A percentile compares a stretch with the other conserved stretches of the same genome.
Conservation (phyloP, 1,140 invertebrate genomes). For the Eumeta japonica region DNA sequence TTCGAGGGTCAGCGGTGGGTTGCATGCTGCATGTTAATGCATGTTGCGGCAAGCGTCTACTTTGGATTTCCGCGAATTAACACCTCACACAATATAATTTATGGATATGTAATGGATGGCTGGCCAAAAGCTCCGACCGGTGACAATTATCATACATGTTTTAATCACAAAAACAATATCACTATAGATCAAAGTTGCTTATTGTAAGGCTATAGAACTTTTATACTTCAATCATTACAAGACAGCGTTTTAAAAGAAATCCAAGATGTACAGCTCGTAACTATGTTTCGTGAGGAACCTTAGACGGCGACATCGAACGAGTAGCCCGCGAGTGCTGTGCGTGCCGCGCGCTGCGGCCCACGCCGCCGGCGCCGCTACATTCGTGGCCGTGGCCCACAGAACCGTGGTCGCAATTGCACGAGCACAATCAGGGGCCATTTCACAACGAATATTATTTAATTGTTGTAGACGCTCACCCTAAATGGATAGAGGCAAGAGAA, state of each 20-base stretch:
- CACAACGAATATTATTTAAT: slow-evolving; percentile 36
- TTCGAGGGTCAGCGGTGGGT: too few relatives aligned
- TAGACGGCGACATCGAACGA: slow-evolving; percentile 47
- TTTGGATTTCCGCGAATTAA: too few relatives aligned
- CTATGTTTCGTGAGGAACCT: slow-evolving; percentile 53
- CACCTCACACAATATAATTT: too few relatives aligned
- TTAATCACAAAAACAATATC: slow-evolving; percentile 11
- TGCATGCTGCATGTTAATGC: too few relatives aligned
- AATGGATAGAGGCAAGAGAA: slow-evolving; percentile 37
- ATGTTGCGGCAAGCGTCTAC: too few relatives aligned
- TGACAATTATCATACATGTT: too few relatives aligned
- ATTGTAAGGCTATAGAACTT: slow-evolving; percentile 21
- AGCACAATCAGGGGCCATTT: slow-evolving; percentile 51
- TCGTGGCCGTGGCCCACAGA: slow-evolving; percentile 14
- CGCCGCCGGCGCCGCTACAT: slow-evolving; percentile 12
- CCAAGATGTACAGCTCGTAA: slow-evolving; percentile 27
- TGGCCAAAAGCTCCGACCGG: too few relatives aligned
- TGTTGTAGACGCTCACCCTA: slow-evolving; percentile 37
- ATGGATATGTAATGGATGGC: background rate
- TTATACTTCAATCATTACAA: slow-evolving; percentile 18
- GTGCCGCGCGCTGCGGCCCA: slow-evolving; percentile 12
- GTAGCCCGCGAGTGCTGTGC: slow-evolving; percentile 27
- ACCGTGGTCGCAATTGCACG: slow-evolving; percentile 45
- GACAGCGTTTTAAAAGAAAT: slow-evolving; percentile 21
- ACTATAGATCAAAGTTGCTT: slow-evolving; percentile 17